Conservation (phyloP, 1,140 invertebrate genomes). For the Pantala flavescens region DNA sequence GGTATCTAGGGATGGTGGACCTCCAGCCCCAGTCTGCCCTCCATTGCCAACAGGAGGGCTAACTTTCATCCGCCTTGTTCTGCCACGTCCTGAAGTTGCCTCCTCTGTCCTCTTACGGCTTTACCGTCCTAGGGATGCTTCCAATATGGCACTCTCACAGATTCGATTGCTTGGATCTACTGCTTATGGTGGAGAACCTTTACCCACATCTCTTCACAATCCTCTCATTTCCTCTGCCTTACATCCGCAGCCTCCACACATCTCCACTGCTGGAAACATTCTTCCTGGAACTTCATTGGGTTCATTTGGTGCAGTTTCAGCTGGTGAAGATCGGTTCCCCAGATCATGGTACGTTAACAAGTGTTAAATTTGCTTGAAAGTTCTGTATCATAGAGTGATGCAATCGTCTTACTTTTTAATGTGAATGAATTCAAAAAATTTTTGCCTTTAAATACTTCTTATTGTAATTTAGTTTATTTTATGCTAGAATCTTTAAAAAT, state of each 20-base stretch:
- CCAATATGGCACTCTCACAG: conserved; percentile 78
- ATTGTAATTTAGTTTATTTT: no score
- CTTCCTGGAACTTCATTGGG: not conserved
- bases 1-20: conserved; percentile 45
- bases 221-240: not conserved
- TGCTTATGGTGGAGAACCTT: conserved; percentile 46
- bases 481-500: no score
- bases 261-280: not conserved
- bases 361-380: no score
- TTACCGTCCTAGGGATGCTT: conserved; percentile 75
- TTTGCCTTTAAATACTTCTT: no score
- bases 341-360: conserved; percentile 33
- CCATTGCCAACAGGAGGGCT: conserved; percentile 72
- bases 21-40: conserved; percentile 50
- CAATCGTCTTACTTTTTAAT: no score
- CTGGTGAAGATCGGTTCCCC: conserved; percentile 37
- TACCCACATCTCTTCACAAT: not conserved
- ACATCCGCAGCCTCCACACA: not conserved
- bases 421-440: no score
- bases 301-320: conserved; percentile 24
- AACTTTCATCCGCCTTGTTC: conserved; percentile 69
- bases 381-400: no score
- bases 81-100: conserved; percentile 66
- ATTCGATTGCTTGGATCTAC: conserved; percentile 74
- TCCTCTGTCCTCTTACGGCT: conserved; percentile 47